phyloP scores from a whole-genome alignment of 2,797 vertebrate species.

The Cephalopachus bancanus region DNA sequence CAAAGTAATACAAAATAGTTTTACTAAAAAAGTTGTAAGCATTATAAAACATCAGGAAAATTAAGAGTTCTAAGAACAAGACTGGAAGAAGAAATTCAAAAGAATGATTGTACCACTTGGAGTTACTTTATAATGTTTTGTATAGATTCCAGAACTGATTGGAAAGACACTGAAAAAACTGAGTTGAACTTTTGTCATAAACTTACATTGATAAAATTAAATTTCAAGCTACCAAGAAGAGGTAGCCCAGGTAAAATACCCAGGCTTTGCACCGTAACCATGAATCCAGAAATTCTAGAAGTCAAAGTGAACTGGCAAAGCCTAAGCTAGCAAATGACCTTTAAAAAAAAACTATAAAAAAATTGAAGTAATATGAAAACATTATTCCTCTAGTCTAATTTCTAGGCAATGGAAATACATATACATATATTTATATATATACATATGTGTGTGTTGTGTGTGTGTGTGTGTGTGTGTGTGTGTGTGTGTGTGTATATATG shows the following conservation, averaged over 20 bases:
- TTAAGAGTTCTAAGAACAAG: background rate
- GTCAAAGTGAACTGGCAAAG: background rate
- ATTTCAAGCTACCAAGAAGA: background rate
- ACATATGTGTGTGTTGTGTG: no score
- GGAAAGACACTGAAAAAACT: background rate
- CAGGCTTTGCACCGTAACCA: background rate
- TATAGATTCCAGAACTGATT: background rate
- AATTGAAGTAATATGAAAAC: background rate
- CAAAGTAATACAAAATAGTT: conserved; percentile 2
- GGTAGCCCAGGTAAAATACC: background rate
- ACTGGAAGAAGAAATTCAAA: background rate
- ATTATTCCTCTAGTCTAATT: background rate
- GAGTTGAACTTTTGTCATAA: background rate
- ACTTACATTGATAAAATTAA: background rate
- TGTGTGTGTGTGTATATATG: no score
- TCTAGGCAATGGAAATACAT: background rate
- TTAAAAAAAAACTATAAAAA: background rate
- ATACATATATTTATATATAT: background rate
- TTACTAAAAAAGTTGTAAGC: background rate
- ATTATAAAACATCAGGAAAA: background rate
- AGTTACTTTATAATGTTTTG: background rate
- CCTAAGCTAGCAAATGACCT: background rate
- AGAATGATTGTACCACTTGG: background rate
- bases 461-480: no score
- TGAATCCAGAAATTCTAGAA: background rate